Evolutionary conservation across 1,140 invertebrate species (phyloP), one percentile per base, ranked within the genome.

Genomic region (Asbolus verrucosus): DNA sequence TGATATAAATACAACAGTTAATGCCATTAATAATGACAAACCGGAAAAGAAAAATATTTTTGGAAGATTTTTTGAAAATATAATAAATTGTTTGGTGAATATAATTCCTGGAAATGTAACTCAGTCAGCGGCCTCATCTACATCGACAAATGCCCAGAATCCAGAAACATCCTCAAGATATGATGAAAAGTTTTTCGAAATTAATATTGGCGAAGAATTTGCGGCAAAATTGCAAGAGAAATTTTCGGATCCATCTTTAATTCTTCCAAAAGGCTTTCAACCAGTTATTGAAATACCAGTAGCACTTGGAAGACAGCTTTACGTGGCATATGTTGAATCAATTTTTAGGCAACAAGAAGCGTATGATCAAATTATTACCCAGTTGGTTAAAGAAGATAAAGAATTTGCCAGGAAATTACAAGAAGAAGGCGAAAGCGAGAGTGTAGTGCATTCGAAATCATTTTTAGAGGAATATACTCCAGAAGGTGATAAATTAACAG

Each of bases 301-400:
- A 6, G 83, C 84, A 0, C 74, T 91, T 61, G 85, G 89, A 6
- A 85, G 87, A 73, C 86, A 92, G 78, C 74, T 93, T 0, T 87
- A 91, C 77, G 86, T 87, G 36, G 79, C 90, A 14, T 90, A 89
- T 85, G 81, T 91, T 54, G 89, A 92, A 78, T 88, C 89, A 0
- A 79, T 89, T 2, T 85, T 85, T 70, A 80, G 86, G 75, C 88
- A 92, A 73, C 75, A 89, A 13, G 87, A 90, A 67, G 80, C 84
- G 14, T 83, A 88, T 69, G 81, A 86, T 8, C 82, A 84, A 65
- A 77, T 86, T 41, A 78, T 85, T 0, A 81, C 86, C 27, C 69
- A 77, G n/a, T 84, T 88, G 76, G 78, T 89, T 19, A 82, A 85
- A 39, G 86, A 89, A 82, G 90, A 91, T 84, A 86, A 87, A 73